These are phyloP conservation scores for Drosophila navojoa DNA, from an alignment of 1,140 invertebrate species.

Conservation along the genomic window DNA sequence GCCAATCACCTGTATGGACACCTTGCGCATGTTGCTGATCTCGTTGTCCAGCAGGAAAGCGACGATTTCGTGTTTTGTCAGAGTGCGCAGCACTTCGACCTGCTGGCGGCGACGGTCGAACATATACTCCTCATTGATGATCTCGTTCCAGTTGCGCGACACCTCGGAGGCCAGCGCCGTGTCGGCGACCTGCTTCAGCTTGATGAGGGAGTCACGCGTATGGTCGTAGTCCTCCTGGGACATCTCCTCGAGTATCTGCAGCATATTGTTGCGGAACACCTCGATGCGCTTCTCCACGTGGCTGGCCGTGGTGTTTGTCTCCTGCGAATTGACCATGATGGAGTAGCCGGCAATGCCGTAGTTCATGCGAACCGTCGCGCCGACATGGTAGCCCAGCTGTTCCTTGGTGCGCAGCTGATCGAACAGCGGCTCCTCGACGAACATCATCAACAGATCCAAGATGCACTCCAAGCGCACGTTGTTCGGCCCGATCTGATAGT, in stretches of 20 bases:
- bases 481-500: conserved; percentile 91
- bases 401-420: conserved; percentile 94
- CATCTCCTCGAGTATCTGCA: conserved; percentile 86
- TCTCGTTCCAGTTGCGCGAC: conserved; percentile 89
- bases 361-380: conserved; percentile 87
- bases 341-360: conserved; percentile 90
- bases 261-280: conserved; percentile 88
- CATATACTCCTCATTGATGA: conserved; percentile 87
- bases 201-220: conserved; percentile 88
- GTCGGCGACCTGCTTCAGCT: conserved; percentile 89
- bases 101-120: conserved; percentile 86
- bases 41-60: conserved; percentile 86
- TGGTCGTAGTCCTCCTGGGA: conserved; percentile 87
- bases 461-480: conserved; percentile 88
- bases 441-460: conserved; percentile 90
- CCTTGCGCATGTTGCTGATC: conserved; percentile 86
- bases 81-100: conserved; percentile 84
- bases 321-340: conserved; percentile 90
- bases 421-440: conserved; percentile 95
- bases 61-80: conserved; percentile 85
- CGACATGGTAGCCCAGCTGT: conserved; percentile 94
- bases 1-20: conserved; percentile 87
- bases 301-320: conserved; percentile 88
- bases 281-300: conserved; percentile 91
- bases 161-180: conserved; percentile 90